A percentile compares a stretch with the other conserved stretches of the same genome.
These are phyloP conservation scores for Conops quadrifasciatus DNA, from an alignment of 2,888 invertebrate species.

Conservation along the genomic window DNA sequence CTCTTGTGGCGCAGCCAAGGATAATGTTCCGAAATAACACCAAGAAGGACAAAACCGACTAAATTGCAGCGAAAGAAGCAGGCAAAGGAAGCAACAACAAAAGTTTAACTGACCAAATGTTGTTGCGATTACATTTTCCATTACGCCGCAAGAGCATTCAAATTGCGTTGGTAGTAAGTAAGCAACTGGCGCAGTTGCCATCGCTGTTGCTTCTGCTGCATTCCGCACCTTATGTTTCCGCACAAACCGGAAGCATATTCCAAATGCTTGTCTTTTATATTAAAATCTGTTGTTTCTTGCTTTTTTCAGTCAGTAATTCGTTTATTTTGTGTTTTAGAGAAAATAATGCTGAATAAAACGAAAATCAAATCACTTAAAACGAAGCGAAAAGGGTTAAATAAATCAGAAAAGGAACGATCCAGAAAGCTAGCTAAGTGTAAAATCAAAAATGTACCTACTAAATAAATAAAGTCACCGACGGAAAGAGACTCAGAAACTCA, in stretches of 20 bases:
- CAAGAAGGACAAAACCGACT: background rate
- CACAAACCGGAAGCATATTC: background rate
- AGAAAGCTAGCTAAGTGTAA: background rate
- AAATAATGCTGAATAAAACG: no score
- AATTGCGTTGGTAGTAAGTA: background rate
- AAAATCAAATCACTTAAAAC: no score
- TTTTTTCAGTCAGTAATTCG: no score
- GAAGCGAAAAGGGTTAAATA: no score
- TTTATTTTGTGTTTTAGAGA: no score
- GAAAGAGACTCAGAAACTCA: no score
- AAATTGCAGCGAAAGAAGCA: background rate
- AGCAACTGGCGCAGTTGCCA: background rate
- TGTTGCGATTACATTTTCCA: conserved; percentile 17
- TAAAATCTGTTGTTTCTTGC: no score
- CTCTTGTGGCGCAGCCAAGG: conserved; percentile 37
- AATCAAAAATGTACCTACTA: background rate
- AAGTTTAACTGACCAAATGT: conserved; percentile 19
- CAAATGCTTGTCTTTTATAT: no score
- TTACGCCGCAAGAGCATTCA: background rate
- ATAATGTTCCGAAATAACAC: background rate
- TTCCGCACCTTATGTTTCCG: background rate
- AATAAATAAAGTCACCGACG: background rate
- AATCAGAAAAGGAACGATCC: no score
- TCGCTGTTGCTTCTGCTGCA: background rate
- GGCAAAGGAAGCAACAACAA: background rate